Evolutionary conservation across 2,113 vertebrate species (phyloP), one percentile per base, ranked within the genome.

Genomic region (Hippocampus comes): DNA sequence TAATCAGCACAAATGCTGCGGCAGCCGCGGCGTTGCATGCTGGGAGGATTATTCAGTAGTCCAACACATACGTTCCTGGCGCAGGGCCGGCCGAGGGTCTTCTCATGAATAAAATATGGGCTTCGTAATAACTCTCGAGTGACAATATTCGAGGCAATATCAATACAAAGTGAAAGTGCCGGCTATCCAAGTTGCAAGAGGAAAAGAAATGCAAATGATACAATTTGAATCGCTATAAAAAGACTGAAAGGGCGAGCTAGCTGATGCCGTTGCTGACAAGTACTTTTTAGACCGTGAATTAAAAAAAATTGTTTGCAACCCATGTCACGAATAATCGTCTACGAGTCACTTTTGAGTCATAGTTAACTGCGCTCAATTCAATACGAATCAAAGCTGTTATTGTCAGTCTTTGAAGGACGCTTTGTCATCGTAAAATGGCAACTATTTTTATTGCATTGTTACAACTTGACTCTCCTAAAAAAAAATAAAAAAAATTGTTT

Each of bases 51-150:
- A 61, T 61, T 61, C 59, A 34, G 59, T 30, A 61, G 27, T 61
- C 17, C 18, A 18, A 48, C n/a, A 59, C 25, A 41, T 5, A 20
- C 12, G 51, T 34, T 61, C 17, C 27, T 20, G 27, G 25, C 25
- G 25, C 25, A 25, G 25, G 25, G 59, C 27, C 21, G 23, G 15
- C 46, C 9, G 0, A 68, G 70, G 48, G 17, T 18, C 51, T 8
- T 27, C 70, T 53, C 69, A 4, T 73, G 55, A 61, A 41, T 65
- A 48, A 25, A 69, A 67, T 53, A 43, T n/a, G n/a, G 15, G 55
- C 4, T 77, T 74, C 25, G 63, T 55, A 53, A 65, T 46, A 43
- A 63, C 6, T n/a, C 53, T 70, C 6, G 49, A 63, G 68, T 46
- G 59, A 61, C 59, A 61, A 61, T 61, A 61, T 8, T 61, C 15